Conservation (phyloP, 2,113 vertebrate genomes). For the Sminthopsis crassicaudata region DNA sequence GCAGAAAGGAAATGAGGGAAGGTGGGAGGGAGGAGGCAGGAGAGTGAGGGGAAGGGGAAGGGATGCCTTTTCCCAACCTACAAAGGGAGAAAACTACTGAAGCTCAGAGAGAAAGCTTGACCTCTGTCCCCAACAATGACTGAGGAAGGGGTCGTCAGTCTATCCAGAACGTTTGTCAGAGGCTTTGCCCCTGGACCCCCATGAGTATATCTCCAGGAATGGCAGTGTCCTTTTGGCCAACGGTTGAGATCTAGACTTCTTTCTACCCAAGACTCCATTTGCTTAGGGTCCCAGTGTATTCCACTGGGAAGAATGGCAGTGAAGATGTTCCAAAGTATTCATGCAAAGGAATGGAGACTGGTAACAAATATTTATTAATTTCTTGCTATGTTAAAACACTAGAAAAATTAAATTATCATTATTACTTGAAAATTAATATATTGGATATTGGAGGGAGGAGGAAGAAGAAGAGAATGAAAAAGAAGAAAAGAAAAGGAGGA, state of each 20-base stretch:
- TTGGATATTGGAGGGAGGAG: neutral
- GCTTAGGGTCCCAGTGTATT: neutral
- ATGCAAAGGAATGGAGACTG: neutral
- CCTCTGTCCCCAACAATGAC: neutral
- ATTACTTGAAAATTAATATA: neutral
- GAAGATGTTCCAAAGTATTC: neutral
- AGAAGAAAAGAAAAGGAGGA: too few relatives aligned
- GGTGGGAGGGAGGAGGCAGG: neutral
- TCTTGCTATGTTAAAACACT: neutral
- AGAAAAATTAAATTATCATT: neutral
- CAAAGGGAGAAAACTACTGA: neutral
- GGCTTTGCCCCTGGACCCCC: neutral
- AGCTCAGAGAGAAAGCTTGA: neutral
- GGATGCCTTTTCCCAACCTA: neutral
- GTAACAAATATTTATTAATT: neutral
- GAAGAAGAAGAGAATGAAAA: neutral
- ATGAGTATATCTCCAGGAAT: neutral
- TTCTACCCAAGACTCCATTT: neutral
- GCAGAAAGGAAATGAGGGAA: neutral
- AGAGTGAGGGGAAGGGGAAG: neutral
- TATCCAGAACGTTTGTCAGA: neutral
- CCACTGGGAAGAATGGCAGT: neutral
- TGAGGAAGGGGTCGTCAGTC: neutral
- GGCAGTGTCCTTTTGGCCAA: neutral
- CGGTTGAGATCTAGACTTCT: neutral